These are phyloP conservation scores for Drosophila ironensis DNA, from an alignment of 1,140 invertebrate species.

Conservation along the genomic window DNA sequence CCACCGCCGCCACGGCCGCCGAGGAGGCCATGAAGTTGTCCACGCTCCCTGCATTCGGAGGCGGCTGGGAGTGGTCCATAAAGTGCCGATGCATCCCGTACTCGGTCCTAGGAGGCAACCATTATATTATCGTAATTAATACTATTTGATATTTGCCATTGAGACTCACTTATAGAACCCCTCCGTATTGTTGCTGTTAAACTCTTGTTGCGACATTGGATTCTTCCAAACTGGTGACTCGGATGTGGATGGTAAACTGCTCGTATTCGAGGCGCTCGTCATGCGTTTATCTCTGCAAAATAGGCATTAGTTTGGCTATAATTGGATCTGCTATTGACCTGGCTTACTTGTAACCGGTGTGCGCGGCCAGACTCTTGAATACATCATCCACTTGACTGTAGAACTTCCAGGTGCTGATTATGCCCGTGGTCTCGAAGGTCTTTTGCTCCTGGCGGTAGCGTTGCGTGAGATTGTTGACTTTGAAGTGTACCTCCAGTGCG, in stretches of 20 bases:
- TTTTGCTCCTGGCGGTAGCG: conserved; percentile 80
- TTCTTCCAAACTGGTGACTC: conserved; percentile 81
- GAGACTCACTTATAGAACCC: conserved; percentile 77
- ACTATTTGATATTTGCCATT: background rate
- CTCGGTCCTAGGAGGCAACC: conserved; percentile 60
- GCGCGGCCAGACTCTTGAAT: conserved; percentile 76
- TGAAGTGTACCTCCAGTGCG: conserved; percentile 79
- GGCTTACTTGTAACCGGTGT: conserved; percentile 73
- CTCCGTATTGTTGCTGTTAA: conserved; percentile 80
- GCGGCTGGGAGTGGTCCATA: conserved; percentile 80
- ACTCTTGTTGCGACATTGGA: conserved; percentile 82
- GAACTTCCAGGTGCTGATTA: conserved; percentile 81
- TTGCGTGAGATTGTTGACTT: conserved; percentile 80
- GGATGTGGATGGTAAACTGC: conserved; percentile 78
- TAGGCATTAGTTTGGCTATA: too few relatives aligned
- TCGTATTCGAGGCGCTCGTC: conserved; percentile 77
- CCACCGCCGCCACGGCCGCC: conserved; percentile 75
- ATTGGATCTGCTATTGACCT: background rate
- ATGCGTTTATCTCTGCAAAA: conserved; percentile 77
- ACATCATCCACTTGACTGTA: conserved; percentile 81
- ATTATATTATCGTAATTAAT: background rate
- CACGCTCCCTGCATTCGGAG: conserved; percentile 71
- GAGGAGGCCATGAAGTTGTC: conserved; percentile 80
- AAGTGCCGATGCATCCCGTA: conserved; percentile 81
- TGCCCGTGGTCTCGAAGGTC: conserved; percentile 77